Base-by-base conservation (phyloP, 2,888 invertebrate genomes). In the Crossocerus cetratus region DNA sequence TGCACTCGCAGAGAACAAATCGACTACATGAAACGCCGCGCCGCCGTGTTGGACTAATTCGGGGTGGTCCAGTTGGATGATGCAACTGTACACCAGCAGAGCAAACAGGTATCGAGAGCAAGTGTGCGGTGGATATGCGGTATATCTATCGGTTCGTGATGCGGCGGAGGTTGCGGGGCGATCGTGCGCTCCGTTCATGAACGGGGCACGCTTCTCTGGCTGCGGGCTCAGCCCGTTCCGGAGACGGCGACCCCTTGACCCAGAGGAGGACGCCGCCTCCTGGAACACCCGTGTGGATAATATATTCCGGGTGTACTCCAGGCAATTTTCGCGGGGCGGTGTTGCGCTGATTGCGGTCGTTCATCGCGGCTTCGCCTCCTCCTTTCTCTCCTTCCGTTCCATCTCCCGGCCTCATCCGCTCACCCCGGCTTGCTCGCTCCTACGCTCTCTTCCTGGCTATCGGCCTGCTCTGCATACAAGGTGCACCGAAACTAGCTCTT, bases 331-430 rank as follows among this genome's bases (percentile, higher is more conserved):
- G 86, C 86, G 76, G 83, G 87, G 83, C 86, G 83, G 85, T 86
- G 87, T 87, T 86, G 87, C 86, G 87, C 85, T 88, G 88, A 88
- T 88, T 88, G 86, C 87, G 85, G 86, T 87, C 88, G 88, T 87
- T 84, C 87, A 88, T 88, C 86, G 87, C 86, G 69, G 72, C 75
- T 78, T 84, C 81, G 77, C 84, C 83, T 68, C 72, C 69, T 67
- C 56, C 63, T 55, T 49, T 60, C 61, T 59, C 59, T 53, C 65
- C 32, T 61, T 60, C 62, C 56, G 58, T 53, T 16, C 44, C 61
- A 1, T 54, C 56, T 18, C 44, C 53, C 22, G 66, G 18, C 22
- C 49, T 45, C 44, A 2, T 53, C 62, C 42, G 65, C 45, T 53
- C 8, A 43, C 16, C 44, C 23, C 45, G n/a, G n/a, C n/a, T n/a